Percentiles rank a stretch among this genome's conserved stretches.
phyloP scores from a whole-genome alignment of 2,888 invertebrate genomes.

The Cybosia mesomella region DNA sequence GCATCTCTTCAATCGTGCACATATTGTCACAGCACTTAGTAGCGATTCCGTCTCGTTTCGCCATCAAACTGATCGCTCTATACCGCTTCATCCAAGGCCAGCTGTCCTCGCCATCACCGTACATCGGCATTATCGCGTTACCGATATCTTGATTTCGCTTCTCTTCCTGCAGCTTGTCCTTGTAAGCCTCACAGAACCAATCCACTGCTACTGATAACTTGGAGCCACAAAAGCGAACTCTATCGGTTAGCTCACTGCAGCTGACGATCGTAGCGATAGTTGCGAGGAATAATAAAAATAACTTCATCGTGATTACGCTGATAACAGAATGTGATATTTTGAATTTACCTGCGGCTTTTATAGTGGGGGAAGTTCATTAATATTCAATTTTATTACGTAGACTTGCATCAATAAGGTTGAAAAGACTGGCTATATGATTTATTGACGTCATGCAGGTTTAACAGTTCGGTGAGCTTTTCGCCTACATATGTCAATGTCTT shows the following conservation, averaged over 20 bases:
- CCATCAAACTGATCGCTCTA: slow-evolving; percentile 6
- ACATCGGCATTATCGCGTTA: background rate
- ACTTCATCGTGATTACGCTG: slow-evolving; percentile 33
- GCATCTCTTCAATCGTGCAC: slow-evolving; percentile 52
- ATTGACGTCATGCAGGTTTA: slow-evolving; percentile 41
- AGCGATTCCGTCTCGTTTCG: slow-evolving; percentile 38
- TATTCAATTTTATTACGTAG: slow-evolving; percentile 41
- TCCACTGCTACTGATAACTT: slow-evolving; percentile 37
- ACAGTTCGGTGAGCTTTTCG: slow-evolving; percentile 20
- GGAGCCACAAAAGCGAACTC: slow-evolving; percentile 47
- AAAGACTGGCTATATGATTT: slow-evolving; percentile 25
- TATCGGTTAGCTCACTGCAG: slow-evolving; percentile 8
- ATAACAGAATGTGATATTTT: slow-evolving; percentile 21
- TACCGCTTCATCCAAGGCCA: slow-evolving; percentile 21
- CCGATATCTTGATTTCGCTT: slow-evolving; percentile 16
- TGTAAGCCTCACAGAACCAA: slow-evolving; percentile 27
- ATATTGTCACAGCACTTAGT: slow-evolving; percentile 58
- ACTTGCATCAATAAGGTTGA: slow-evolving; percentile 38
- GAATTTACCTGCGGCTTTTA: slow-evolving; percentile 35
- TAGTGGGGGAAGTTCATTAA: slow-evolving; percentile 49
- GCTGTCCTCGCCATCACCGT: background rate
- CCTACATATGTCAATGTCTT: slow-evolving; percentile 19
- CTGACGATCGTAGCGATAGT: background rate
- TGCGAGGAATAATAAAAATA: slow-evolving; percentile 19
- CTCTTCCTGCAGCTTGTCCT: slow-evolving; percentile 15